phyloP scores from a whole-genome alignment of 1,140 invertebrate genomes.

The Drosophila paulistorum region DNA sequence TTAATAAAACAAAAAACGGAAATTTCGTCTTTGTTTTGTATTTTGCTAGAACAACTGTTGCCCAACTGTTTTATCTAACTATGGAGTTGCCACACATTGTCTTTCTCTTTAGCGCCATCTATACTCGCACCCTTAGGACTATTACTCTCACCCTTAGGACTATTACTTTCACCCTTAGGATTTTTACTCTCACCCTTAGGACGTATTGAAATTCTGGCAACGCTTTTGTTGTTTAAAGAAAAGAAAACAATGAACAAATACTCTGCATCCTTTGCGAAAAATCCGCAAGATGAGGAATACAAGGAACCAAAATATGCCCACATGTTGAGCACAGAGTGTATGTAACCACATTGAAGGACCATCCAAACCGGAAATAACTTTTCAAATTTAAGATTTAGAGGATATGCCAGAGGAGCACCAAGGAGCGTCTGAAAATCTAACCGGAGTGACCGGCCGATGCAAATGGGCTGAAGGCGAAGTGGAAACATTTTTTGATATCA shows the following conservation, averaged over 20 bases:
- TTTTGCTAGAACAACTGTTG: constrained; percentile 10
- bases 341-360: neutral
- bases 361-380: neutral
- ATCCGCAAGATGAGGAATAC: constrained; percentile 22
- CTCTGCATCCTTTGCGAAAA: neutral
- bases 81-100: neutral
- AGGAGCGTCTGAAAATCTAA: neutral
- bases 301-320: constrained; percentile 54
- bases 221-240: neutral
- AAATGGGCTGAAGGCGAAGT: constrained; percentile 50
- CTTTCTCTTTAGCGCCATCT: neutral
- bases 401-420: constrained; percentile 11
- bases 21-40: constrained; percentile 59
- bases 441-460: constrained; percentile 1
- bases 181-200: too few relatives aligned
- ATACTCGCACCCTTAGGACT: neutral
- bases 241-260: constrained; percentile 16
- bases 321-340: constrained; percentile 34
- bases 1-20: constrained; percentile 57
- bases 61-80: constrained; percentile 17
- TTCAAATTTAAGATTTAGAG: neutral
- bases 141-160: too few relatives aligned
- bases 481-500: constrained; percentile 39
- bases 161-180: too few relatives aligned
- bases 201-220: constrained; percentile 3